Evolutionary conservation across 1,140 invertebrate species (phyloP).

Genomic region (Macrobrachium nipponense): DNA sequence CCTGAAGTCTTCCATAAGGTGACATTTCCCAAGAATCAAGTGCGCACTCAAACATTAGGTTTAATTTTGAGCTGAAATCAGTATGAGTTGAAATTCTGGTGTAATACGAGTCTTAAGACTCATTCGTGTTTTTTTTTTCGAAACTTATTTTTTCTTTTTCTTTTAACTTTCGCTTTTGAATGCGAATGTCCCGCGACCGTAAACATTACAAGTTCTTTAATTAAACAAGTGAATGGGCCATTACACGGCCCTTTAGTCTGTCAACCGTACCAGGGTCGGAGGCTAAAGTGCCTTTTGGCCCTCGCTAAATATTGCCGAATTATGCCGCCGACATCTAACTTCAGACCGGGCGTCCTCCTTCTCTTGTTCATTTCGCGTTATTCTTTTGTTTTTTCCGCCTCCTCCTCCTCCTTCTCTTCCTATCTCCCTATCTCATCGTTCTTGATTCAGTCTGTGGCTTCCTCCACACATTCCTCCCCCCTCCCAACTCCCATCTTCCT

Average conservation of each 20-base stretch:
- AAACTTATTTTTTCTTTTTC: neutral
- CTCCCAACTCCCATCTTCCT: too few relatives aligned
- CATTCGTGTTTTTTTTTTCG: neutral
- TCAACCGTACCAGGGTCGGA: neutral
- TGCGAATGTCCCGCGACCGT: neutral
- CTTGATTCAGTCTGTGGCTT: too few relatives aligned
- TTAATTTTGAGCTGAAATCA: too few relatives aligned
- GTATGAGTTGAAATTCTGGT: too few relatives aligned
- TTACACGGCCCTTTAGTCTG: neutral
- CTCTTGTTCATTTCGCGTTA: neutral
- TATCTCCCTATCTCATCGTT: too few relatives aligned
- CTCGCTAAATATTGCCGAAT: neutral
- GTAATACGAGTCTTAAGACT: too few relatives aligned
- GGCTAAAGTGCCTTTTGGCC: too few relatives aligned
- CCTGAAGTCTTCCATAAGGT: too few relatives aligned
- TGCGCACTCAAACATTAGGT: too few relatives aligned
- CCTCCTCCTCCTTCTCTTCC: neutral
- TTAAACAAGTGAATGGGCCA: conserved; percentile 8
- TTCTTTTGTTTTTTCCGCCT: neutral
- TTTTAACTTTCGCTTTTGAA: neutral
- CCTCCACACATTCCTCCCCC: too few relatives aligned
- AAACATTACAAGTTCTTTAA: conserved; percentile 20
- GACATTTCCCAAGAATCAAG: too few relatives aligned
- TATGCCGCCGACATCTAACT: neutral
- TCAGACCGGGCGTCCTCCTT: neutral